Evolutionary conservation across 2,797 vertebrate species (phyloP).

Genomic region (Prunella strophiata): DNA sequence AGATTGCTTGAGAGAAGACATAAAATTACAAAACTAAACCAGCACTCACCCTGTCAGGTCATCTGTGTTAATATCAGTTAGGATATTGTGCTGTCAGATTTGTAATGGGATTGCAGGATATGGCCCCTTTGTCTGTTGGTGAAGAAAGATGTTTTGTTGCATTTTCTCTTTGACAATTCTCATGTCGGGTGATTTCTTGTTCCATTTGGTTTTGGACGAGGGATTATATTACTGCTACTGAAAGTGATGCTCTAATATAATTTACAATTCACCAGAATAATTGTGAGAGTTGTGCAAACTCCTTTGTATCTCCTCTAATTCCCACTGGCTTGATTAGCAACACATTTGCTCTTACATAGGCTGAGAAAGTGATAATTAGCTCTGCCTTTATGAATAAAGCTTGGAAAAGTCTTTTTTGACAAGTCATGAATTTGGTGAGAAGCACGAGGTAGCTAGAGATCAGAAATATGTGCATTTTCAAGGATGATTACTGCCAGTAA

Average conservation of each 20-base stretch:
- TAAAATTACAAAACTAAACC: background rate
- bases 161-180: background rate
- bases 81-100: background rate
- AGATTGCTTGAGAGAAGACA: background rate
- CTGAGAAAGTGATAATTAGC: constrained; percentile 36
- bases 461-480: constrained; percentile 52
- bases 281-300: background rate
- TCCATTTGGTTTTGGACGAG: background rate
- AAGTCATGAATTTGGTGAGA: constrained; percentile 47
- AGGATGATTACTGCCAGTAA: constrained; percentile 29
- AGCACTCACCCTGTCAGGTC: fast-evolving
- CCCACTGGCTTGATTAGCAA: background rate
- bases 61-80: background rate
- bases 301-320: constrained; percentile 17
- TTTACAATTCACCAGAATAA: background rate
- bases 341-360: background rate
- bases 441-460: constrained; percentile 2
- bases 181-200: background rate
- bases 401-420: constrained; percentile 2
- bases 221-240: background rate
- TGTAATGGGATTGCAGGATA: background rate
- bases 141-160: background rate
- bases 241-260: background rate
- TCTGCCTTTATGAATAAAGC: background rate
- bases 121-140: background rate